These are phyloP conservation scores for Tillus elongatus DNA, from an alignment of 2,888 invertebrate genomes.

Conservation along the genomic window DNA sequence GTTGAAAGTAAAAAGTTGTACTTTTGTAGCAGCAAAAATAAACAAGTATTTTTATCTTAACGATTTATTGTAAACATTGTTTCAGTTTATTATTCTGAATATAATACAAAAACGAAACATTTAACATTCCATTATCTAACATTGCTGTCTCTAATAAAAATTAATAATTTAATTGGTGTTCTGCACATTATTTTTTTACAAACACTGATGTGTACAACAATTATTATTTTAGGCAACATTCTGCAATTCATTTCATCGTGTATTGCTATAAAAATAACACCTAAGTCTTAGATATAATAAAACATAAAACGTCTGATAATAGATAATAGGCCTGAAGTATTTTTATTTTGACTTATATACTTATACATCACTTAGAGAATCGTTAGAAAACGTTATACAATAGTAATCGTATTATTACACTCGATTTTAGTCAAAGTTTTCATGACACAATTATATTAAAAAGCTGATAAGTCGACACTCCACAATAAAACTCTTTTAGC, in stretches of 20 bases:
- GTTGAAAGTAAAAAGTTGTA: too few relatives aligned
- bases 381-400: too few relatives aligned
- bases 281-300: too few relatives aligned
- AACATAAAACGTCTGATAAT: too few relatives aligned
- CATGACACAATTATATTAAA: too few relatives aligned
- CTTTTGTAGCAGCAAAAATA: background rate
- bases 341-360: too few relatives aligned
- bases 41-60: constrained; percentile 18
- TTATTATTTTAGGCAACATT: constrained; percentile 34
- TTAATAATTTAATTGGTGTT: constrained; percentile 42
- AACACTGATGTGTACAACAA: constrained; percentile 39
- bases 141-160: constrained; percentile 36
- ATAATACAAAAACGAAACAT: constrained; percentile 35
- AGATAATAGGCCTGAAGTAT: too few relatives aligned
- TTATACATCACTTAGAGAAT: too few relatives aligned
- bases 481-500: too few relatives aligned
- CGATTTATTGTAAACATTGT: constrained; percentile 33
- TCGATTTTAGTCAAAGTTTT: too few relatives aligned
- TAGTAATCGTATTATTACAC: too few relatives aligned
- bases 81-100: constrained; percentile 27
- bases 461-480: too few relatives aligned
- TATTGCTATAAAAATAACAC: constrained; percentile 16
- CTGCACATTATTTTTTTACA: constrained; percentile 41
- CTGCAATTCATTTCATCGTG: constrained; percentile 18
- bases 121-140: constrained; percentile 37